Base-by-base conservation (phyloP, 1,140 invertebrate species). In the Sminthurides bifidus region DNA sequence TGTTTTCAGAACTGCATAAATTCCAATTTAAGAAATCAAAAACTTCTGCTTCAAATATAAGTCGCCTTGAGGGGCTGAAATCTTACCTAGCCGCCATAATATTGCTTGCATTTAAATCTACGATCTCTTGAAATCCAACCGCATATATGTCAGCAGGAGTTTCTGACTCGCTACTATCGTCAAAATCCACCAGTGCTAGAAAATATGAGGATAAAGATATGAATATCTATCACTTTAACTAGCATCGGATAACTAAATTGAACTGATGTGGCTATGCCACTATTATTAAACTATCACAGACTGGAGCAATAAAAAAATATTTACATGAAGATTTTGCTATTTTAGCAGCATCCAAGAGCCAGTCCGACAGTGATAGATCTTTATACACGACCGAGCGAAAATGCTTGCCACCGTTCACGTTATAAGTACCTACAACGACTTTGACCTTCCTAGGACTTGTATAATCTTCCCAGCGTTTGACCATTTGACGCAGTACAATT, bases 61-160 rank as follows among this genome's bases (percentile, higher is more conserved):
- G n/a, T n/a, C n/a, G n/a, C n/a, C n/a, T n/a, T n/a, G n/a, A n/a
- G n/a, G n/a, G n/a, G n/a, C n/a, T n/a, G n/a, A n/a, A n/a, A n/a
- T n/a, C n/a, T n/a, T n/a, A 77, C 77, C 79, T 96, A 12, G 92
- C 88, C 61, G 89, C 92, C 74, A 98, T 84, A 62, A 99, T 98
- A 71, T 98, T 99, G 54, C 87, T 86, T 3, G 96, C 95, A 78
- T 95, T 98, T 43, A 99, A 75, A 75, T 99, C 95, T 10, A 99
- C 94, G 64, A 99, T 98, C 79, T 99, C 96, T 73, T 99, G 88
- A 75, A 99, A 97, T 19, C 95, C 96, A 68, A 99, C 90, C 2
- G 91, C 92, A 77, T 85, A 97, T 52, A 99, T 87, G 73, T 98
- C 93, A 30, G 85, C 69, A 24, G 73, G 71, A 45, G 52, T 70